A percentile compares a stretch with the other conserved stretches of the same genome.
These are phyloP conservation scores for Esox masquinongy DNA, from an alignment of 2,797 vertebrate genomes.

Conservation along the genomic window DNA sequence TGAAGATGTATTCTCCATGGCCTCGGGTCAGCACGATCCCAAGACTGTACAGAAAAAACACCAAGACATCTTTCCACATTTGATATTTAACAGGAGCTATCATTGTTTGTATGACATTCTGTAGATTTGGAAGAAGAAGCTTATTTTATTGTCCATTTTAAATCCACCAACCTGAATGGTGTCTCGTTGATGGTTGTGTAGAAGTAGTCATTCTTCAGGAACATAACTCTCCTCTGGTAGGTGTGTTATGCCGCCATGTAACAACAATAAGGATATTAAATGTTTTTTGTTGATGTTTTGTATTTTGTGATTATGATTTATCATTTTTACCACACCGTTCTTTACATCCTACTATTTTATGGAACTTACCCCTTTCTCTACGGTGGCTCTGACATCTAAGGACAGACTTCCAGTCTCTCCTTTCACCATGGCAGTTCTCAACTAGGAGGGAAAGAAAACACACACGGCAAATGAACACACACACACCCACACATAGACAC, in stretches of 20 bases:
- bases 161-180: conserved; percentile 86
- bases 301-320: no score
- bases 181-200: conserved; percentile 92
- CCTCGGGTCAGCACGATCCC: conserved; percentile 89
- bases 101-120: neutral
- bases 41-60: conserved; percentile 71
- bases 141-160: neutral
- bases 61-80: neutral
- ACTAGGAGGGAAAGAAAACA: conserved; percentile 66
- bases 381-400: conserved; percentile 86
- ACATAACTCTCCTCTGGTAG: conserved; percentile 86
- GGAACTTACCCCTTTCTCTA: conserved; percentile 91
- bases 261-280: no score
- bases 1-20: conserved; percentile 86
- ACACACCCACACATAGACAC: conserved; percentile 5
- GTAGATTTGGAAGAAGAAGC: neutral
- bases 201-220: conserved; percentile 94
- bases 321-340: no score
- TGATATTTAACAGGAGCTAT: neutral
- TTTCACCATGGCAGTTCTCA: conserved; percentile 96
- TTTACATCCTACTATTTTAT: neutral
- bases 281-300: no score
- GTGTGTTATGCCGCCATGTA: no score
- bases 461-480: neutral
- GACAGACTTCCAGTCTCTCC: conserved; percentile 86